These are phyloP conservation scores for Caenorhabditis wallacei DNA, from an alignment of 2,888 invertebrate species.

Conservation along the genomic window DNA sequence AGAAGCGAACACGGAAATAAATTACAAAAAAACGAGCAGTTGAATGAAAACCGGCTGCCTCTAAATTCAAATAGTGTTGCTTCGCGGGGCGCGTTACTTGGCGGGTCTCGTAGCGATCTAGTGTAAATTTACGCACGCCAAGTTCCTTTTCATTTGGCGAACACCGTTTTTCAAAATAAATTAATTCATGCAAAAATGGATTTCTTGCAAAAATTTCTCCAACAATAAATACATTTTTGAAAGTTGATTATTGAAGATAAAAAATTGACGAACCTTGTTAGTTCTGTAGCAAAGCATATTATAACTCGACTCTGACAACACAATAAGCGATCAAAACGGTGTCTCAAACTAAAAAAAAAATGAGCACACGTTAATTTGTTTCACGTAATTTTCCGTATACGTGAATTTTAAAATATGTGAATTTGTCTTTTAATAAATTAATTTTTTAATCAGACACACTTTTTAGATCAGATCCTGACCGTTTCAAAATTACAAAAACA, in stretches of 20 bases:
- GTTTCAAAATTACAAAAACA: too few species aligned
- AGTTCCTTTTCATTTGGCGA: too few species aligned
- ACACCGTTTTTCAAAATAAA: too few species aligned
- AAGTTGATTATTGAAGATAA: too few species aligned
- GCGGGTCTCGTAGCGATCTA: constrained; percentile 45
- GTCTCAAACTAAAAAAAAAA: constrained; percentile 2
- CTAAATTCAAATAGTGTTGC: constrained; percentile 27
- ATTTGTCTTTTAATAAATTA: too few species aligned
- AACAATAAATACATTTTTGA: too few species aligned
- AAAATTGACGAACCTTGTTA: constrained; percentile 20
- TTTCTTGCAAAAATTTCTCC: too few species aligned
- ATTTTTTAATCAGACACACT: too few species aligned
- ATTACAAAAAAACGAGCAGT: not conserved
- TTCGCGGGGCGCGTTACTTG: constrained; percentile 23
- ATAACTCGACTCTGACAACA: not conserved
- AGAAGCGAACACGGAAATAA: not conserved
- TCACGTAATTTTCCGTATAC: not conserved
- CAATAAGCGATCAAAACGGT: too few species aligned
- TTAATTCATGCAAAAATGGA: too few species aligned
- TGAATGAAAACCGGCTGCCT: not conserved
- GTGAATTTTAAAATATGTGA: too few species aligned
- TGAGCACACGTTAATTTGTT: not conserved
- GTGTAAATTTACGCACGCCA: constrained; percentile 56
- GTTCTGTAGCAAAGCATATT: constrained; percentile 8
- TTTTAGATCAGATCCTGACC: too few species aligned